phyloP scores from a whole-genome alignment of 2,797 vertebrate genomes.

The Tachyglossus aculeatus region DNA sequence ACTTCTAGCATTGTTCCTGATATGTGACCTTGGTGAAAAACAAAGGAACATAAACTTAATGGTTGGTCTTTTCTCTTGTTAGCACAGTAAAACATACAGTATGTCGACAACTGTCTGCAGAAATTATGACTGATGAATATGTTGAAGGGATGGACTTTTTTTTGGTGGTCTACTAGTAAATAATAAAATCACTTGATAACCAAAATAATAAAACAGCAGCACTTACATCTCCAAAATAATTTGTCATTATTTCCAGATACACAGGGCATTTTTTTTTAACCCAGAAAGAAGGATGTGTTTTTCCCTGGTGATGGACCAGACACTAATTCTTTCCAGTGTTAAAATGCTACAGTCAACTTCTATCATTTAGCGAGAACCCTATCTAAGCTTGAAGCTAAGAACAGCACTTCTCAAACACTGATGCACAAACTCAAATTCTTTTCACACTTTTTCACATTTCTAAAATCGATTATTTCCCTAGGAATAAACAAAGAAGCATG shows the following conservation, averaged over 20 bases:
- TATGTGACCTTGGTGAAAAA: conserved; percentile 79
- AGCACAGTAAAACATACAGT: conserved; percentile 66
- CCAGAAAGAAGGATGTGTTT: conserved; percentile 54
- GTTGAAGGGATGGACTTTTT: conserved; percentile 46
- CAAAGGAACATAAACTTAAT: conserved; percentile 80
- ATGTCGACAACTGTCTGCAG: conserved; percentile 68
- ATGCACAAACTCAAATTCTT: conserved; percentile 28
- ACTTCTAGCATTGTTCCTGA: conserved; percentile 74
- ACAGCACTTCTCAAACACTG: conserved; percentile 15
- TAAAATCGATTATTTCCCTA: conserved; percentile 19
- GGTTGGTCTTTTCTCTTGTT: conserved; percentile 79
- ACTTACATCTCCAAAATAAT: conserved; percentile 68
- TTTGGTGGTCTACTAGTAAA: conserved; percentile 63
- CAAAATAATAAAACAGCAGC: conserved; percentile 60
- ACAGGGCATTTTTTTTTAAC: conserved; percentile 58
- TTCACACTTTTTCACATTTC: conserved; percentile 15
- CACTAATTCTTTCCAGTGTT: conserved; percentile 50
- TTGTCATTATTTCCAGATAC: conserved; percentile 61
- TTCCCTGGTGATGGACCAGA: conserved; percentile 64
- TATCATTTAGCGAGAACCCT: conserved; percentile 51
- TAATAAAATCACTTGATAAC: conserved; percentile 67
- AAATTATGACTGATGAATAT: conserved; percentile 75
- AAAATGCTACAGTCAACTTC: conserved; percentile 59
- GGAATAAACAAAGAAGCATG: not conserved
- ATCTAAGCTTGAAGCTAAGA: conserved; percentile 29